These are phyloP conservation scores for Schlechtendalia chinensis DNA, from an alignment of 1,140 invertebrate genomes.

Conservation along the genomic window DNA sequence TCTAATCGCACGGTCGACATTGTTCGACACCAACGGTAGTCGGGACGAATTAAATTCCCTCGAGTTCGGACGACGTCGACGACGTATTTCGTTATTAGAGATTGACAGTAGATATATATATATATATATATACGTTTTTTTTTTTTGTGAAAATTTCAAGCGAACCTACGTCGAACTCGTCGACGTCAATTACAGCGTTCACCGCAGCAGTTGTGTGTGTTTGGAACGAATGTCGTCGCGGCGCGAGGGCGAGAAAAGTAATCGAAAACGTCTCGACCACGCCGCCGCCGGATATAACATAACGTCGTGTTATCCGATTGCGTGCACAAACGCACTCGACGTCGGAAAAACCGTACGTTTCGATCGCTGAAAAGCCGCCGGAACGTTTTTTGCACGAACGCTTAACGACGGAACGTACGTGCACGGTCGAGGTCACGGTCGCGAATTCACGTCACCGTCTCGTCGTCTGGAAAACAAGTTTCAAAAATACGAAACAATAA, in stretches of 20 bases:
- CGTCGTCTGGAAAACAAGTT: no score
- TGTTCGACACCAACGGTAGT: no score
- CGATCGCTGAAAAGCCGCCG: not conserved
- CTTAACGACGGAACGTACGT: not conserved
- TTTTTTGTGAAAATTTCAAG: not conserved
- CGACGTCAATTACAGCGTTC: conserved; percentile 18
- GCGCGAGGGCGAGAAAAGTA: not conserved
- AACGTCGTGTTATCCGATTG: conserved; percentile 12
- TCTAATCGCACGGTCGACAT: no score
- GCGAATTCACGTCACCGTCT: no score
- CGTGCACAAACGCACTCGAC: not conserved
- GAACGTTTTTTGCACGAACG: conserved; percentile 4
- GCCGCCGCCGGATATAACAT: no score
- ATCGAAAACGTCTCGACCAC: conserved; percentile 18
- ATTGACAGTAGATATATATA: no score
- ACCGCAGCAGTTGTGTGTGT: not conserved
- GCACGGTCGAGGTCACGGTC: no score
- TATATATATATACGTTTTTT: no score
- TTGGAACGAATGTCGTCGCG: no score
- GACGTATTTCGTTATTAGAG: not conserved
- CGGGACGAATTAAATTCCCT: no score
- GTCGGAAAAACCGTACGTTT: conserved; percentile 21
- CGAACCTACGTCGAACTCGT: not conserved
- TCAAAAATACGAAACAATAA: no score
- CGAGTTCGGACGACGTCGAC: not conserved